Evolutionary conservation across 2,797 vertebrate genomes (phyloP), one percentile per base, ranked within the genome.

Genomic region (Thunnus albacares): DNA sequence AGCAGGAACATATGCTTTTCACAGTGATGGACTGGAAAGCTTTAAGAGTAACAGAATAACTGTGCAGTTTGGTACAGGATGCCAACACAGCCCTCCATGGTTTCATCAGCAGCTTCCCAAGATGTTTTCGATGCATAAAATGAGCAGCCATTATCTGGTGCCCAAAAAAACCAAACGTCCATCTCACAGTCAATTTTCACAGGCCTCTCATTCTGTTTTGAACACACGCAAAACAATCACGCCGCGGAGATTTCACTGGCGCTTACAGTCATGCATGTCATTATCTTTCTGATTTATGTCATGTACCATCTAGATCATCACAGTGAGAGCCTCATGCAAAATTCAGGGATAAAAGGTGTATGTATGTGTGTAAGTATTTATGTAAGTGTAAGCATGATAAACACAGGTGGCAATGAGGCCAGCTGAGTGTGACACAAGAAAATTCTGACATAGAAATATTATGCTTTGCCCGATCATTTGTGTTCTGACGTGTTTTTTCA

Each of bases 261-360:
- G 8, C 43, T 71, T 33, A 68, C n/a, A 56, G 45, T 56, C 15
- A 63, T 45, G 67, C 71, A 77, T 71, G 55, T 13, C 71, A 83
- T 85, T 76, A 74, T 52, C 60, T n/a, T 47, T 53, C 49, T 76
- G 81, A 70, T 72, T 72, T 69, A 58, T 53, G 70, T 81, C 67
- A 62, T 65, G 66, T 65, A 53, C 66, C 51, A 49, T 77, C 51
- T 30, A 26, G 6, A 76, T 76, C 59, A 65, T 79, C 68, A 69
- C 53, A 38, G 72, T 43, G 35, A 63, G 61, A 61, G 57, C 56
- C 66, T 81, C 58, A 84, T 79, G 76, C 55, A 80, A 77, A 69
- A 80, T 82, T 68, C 61, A 75, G 66, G 12, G 49, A 61, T 77
- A 41, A 22, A 64, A 65, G 30, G 68, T 57, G 35, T 38, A 38